A percentile compares a stretch with the other conserved stretches of the same genome.
These are phyloP conservation scores for Corythoichthys intestinalis DNA, from an alignment of 2,113 vertebrate species.

Conservation along the genomic window DNA sequence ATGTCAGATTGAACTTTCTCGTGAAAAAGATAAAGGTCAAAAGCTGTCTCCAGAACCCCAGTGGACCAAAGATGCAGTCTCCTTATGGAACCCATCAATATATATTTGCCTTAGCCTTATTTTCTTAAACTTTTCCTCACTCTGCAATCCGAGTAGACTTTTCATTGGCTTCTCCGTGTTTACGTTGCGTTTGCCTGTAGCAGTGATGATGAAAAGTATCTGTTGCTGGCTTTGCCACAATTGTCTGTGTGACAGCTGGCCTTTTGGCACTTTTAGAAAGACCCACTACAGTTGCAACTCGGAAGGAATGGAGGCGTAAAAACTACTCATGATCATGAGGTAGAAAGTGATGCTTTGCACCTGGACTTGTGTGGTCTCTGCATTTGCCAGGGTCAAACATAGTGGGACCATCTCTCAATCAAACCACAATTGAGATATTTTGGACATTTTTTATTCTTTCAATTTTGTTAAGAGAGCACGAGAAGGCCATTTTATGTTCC, in stretches of 20 bases:
- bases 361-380: conserved; percentile 1
- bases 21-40: conserved; percentile 19
- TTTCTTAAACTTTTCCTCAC: conserved; percentile 6
- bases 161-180: conserved; percentile 23
- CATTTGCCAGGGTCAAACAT: not conserved
- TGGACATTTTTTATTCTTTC: not conserved
- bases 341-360: conserved; percentile 39
- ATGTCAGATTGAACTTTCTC: conserved; percentile 25
- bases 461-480: not conserved
- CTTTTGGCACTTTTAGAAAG: not conserved
- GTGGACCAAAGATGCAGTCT: not conserved
- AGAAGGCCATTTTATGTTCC: no score
- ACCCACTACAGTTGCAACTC: no score
- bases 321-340: conserved; percentile 21
- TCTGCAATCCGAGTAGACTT: conserved; percentile 11
- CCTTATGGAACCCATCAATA: conserved; percentile 37
- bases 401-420: not conserved
- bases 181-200: conserved; percentile 28
- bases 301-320: conserved; percentile 33
- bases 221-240: conserved; percentile 42
- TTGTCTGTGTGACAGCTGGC: conserved; percentile 60
- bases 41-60: conserved; percentile 4
- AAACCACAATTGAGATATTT: not conserved
- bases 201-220: conserved; percentile 45
- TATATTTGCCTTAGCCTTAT: conserved; percentile 38